Evolutionary conservation across 2,113 vertebrate genomes (phyloP).

Genomic region (Etheostoma spectabile): DNA sequence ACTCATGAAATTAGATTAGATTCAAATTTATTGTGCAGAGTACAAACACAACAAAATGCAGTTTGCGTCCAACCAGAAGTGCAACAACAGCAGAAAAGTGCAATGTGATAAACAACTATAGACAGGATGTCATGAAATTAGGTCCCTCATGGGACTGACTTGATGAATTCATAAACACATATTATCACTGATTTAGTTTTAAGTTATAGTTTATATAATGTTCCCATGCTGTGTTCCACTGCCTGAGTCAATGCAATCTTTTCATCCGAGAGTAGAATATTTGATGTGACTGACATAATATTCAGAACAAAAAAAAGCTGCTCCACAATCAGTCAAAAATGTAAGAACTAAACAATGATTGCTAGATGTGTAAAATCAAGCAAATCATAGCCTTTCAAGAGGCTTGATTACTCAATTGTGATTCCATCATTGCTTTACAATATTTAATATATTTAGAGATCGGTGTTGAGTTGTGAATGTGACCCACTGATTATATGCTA

Average conservation of each 20-base stretch:
- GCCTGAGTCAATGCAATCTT: not conserved
- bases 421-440: conserved; percentile 24
- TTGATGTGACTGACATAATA: conserved; percentile 27
- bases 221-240: not conserved
- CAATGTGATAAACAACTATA: no score
- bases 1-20: not conserved
- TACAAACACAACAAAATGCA: no score
- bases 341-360: conserved; percentile 42
- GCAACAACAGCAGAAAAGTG: no score
- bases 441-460: conserved; percentile 60
- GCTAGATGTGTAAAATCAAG: conserved; percentile 64
- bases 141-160: no score
- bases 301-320: conserved; percentile 15
- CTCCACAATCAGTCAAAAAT: conserved; percentile 16
- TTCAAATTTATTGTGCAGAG: no score
- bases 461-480: conserved; percentile 38
- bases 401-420: conserved; percentile 62
- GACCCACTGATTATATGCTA: conserved; percentile 52
- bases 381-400: conserved; percentile 64
- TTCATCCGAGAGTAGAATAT: not conserved
- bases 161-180: not conserved
- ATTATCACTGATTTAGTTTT: not conserved
- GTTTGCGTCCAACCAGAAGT: no score
- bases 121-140: not conserved
- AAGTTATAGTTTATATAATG: not conserved